Evolutionary conservation across 2,888 invertebrate genomes (phyloP), one percentile per base, ranked within the genome.

Genomic region (Dendrolimus houi): DNA sequence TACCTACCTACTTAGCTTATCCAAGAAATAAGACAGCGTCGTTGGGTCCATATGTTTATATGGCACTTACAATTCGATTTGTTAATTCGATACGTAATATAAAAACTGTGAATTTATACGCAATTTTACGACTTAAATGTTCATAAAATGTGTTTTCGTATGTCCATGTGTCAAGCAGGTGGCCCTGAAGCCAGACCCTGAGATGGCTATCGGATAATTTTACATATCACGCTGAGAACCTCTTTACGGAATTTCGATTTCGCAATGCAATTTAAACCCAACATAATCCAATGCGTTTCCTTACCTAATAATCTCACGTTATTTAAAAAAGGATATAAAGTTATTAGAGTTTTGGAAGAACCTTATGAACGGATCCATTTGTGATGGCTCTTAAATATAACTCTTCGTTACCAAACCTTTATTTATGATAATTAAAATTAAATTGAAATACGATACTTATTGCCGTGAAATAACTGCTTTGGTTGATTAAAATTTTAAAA

Each of bases 81-180:
- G 66, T 82, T 84, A 83, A 85, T 85, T 80, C 74, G 77, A 81
- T 79, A 75, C 67, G 76, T 77, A 73, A 69, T 79, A 85, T 86
- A 86, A 88, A 87, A 85, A 79, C 69, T 74, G 78, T 74, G 71
- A 83, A 79, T 87, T 87, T 88, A 88, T 87, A 75, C 60, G 70
- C 76, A 65, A 70, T 74, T 60, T 64, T 58, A 70, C 65, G 74
- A 72, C 75, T 71, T 75, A 70, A 70, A 73, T 67, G 70, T 74
- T 72, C 78, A 85, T 88, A 87, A 87, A 87, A 72, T 80, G 71
- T 63, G 61, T 64, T 63, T 80, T 77, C 64, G 72, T 81, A 85
- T 81, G 81, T 74, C 67, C 77, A 70, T 76, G 77, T 81, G 85
- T 83, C 83, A 83, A 73, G 67, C 77, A 77, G 79, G 81, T 79